Base-by-base conservation (phyloP, 2,113 vertebrate genomes). In the Notothenia rossii region DNA sequence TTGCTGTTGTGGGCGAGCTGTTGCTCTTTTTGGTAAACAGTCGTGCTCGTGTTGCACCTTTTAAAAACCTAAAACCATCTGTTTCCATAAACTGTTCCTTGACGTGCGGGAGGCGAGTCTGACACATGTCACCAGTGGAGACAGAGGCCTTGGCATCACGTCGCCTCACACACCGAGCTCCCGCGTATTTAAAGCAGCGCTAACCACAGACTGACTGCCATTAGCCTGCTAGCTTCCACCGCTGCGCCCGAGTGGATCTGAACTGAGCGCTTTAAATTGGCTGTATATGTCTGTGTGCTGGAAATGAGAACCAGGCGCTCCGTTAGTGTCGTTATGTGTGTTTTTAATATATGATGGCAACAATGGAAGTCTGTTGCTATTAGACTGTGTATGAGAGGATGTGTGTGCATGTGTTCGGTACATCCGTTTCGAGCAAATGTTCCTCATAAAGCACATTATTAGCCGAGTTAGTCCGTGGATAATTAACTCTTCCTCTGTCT, bases 231-330 rank as follows among this genome's bases (percentile, higher is more conserved):
- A 88, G 91, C 90, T 90, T 89, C 91, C 88, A 84, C 79, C 40
- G 83, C 90, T 83, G 81, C 50, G 75, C 87, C 84, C 84, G 61
- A 83, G 72, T 84, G 84, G 86, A 90, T 91, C 83, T 81, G 88
- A 82, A 92, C 83, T 59, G 72, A 81, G 71, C 53, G 53, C 73
- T 77, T 71, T 79, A 80, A 86, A 88, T 81, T 87, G 87, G 72
- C 73, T 85, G 72, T 78, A 40, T 72, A 49, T 14, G 64, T 48
- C 36, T 68, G 46, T 15, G 50, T 72, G 80, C 72, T 84, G 82
- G 88, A 94, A 95, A 95, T 94, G 93, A 94, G 92, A 95, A 95
- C 85, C 94, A 95, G 93, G 91, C 94, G 76, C 90, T 88, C 92
- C 76, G 91, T 81, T 93, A 93, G 94, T 89, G 89, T 81, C 74